Conservation (phyloP, 2,113 vertebrate species). For the Riparia riparia region DNA sequence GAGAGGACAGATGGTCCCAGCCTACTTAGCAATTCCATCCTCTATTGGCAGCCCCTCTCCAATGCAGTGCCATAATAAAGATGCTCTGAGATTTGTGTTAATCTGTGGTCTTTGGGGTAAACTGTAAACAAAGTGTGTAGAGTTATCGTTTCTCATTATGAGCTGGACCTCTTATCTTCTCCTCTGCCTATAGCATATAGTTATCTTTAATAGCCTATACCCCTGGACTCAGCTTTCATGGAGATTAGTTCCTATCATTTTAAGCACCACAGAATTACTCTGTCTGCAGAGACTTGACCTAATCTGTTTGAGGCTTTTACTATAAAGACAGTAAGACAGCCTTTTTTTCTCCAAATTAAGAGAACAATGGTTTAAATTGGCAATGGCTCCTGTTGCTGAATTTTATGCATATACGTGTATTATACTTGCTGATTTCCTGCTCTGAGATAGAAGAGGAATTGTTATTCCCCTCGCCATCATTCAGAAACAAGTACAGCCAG, state of each 20-base stretch:
- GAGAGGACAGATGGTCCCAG: slow-evolving; percentile 81
- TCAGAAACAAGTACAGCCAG: slow-evolving; percentile 3
- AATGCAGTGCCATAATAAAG: slow-evolving; percentile 71
- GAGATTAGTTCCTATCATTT: slow-evolving; percentile 73
- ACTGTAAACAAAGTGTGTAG: slow-evolving; percentile 74
- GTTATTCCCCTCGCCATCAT: background rate
- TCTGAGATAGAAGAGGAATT: background rate
- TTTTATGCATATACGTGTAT: slow-evolving; percentile 26
- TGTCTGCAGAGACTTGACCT: slow-evolving; percentile 74
- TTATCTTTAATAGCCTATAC: slow-evolving; percentile 64
- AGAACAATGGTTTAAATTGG: slow-evolving; percentile 51
- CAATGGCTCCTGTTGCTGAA: slow-evolving; percentile 60
- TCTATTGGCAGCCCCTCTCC: slow-evolving; percentile 71
- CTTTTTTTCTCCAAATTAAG: slow-evolving; percentile 66
- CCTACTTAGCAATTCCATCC: slow-evolving; percentile 80
- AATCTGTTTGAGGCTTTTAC: slow-evolving; percentile 68
- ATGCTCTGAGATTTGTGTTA: slow-evolving; percentile 75
- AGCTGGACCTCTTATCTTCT: slow-evolving; percentile 68
- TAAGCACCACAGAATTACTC: slow-evolving; percentile 71
- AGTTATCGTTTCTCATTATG: slow-evolving; percentile 76
- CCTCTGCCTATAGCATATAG: slow-evolving; percentile 56
- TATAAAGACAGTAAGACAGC: slow-evolving; percentile 36
- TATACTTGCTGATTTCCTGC: slow-evolving; percentile 48
- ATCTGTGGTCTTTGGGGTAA: slow-evolving; percentile 79
- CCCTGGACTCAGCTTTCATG: slow-evolving; percentile 62